Base-by-base conservation (phyloP, 2,888 invertebrate species). In the Cinara cedri region DNA sequence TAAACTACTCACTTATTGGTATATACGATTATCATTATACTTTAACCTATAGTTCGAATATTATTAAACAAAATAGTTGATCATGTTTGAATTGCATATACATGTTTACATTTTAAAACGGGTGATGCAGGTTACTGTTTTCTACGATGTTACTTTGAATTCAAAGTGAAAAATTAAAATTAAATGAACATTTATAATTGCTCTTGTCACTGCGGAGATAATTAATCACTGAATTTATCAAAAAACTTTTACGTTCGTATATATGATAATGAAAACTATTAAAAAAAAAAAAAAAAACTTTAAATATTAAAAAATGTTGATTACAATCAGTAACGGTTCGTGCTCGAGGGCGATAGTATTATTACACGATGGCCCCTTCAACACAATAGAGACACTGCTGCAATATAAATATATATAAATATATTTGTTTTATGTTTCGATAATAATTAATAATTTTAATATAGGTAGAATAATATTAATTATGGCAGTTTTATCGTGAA, bases 301-400 rank as follows among this genome's bases (percentile, higher is more conserved):
- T 24, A 26, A 60, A 60, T 60, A 72, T 72, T 26, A 72, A 34
- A 60, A 72, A 72, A 49, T 19, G 60, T 60, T 46, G 60, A 72
- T 72, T 57, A 24, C 34, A 44, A 57, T 72, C 72, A 14, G 46
- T 11, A 57, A 14, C 11, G n/a, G 55, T 72, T 71, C 57, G 44
- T 21, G 57, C 44, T 10, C 8, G 24, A 19, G 14, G 60, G 19
- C 34, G 3, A 6, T 34, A 34, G 34, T 34, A 34, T 34, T 34
- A 34, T 34, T 34, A 34, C 6, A 34, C 26, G 46, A 60, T 60
- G 19, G 9, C 26, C 44, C 24, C 44, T 57, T 57, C 14, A 6
- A 46, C 21, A 4, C 21, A 19, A 63, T 42, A 44, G 19, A 63
- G 34, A 34, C 34, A 34, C 34, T 34, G 34, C 19, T 6, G 2